Evolutionary conservation across 2,888 invertebrate genomes (phyloP).

Genomic region (Bruchidius siliquastri): DNA sequence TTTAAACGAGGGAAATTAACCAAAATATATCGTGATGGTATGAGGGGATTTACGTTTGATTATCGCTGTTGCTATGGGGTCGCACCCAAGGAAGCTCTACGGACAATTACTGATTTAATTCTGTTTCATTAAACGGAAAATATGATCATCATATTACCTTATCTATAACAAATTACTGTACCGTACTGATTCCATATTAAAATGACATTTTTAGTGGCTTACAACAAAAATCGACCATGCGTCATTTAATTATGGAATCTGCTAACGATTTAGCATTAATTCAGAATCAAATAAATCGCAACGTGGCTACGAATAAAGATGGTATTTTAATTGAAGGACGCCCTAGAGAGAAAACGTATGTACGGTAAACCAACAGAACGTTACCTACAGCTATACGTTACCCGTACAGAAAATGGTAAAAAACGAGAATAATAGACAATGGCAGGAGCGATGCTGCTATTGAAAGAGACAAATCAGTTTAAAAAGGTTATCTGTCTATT

Average conservation of each 20-base stretch:
- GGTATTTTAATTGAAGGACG: background rate
- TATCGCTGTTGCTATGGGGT: background rate
- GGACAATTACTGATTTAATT: too few relatives aligned
- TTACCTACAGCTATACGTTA: background rate
- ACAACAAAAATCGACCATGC: too few relatives aligned
- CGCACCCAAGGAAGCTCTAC: too few relatives aligned
- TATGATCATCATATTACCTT: too few relatives aligned
- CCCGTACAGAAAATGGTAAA: slow-evolving; percentile 9
- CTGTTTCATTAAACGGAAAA: too few relatives aligned
- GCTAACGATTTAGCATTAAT: too few relatives aligned
- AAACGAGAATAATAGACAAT: slow-evolving; percentile 26
- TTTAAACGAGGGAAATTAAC: background rate
- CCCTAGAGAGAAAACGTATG: background rate
- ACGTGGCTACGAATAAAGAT: too few relatives aligned
- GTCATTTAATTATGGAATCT: too few relatives aligned
- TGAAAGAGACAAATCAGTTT: slow-evolving; percentile 39
- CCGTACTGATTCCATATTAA: too few relatives aligned
- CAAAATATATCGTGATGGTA: background rate
- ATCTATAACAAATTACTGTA: too few relatives aligned
- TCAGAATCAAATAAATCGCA: too few relatives aligned
- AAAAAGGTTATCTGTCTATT: slow-evolving; percentile 38
- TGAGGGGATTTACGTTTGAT: background rate
- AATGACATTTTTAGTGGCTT: too few relatives aligned
- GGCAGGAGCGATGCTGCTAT: slow-evolving; percentile 29
- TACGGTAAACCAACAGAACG: background rate